Evolutionary conservation across 2,888 invertebrate species (phyloP).

Genomic region (Actias luna): DNA sequence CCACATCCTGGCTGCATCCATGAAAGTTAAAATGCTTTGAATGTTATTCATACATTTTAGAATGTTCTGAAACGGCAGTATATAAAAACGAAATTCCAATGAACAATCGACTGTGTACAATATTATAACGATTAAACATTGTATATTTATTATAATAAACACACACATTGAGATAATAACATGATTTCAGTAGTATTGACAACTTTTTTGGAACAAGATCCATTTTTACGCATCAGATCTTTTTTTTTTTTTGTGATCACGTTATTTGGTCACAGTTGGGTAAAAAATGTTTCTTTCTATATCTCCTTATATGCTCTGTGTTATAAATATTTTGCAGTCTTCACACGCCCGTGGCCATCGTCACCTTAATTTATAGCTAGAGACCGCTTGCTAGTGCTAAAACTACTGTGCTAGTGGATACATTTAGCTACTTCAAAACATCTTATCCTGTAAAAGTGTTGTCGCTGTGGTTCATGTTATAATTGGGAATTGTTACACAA

Average conservation of each 20-base stretch:
- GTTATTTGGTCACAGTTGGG: no score
- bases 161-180: background rate
- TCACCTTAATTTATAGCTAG: conserved; percentile 53
- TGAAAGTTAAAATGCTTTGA: background rate
- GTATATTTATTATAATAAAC: conserved; percentile 37
- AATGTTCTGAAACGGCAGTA: background rate
- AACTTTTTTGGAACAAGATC: background rate
- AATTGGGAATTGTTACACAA: conserved; percentile 22
- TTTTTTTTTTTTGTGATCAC: no score
- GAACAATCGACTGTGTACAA: conserved; percentile 14
- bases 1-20: background rate
- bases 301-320: conserved; percentile 10
- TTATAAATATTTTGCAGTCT: conserved; percentile 65
- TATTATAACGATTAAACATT: conserved; percentile 61
- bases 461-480: conserved; percentile 19
- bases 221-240: background rate
- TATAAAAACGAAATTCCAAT: conserved; percentile 13
- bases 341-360: conserved; percentile 61
- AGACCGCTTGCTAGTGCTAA: conserved; percentile 53
- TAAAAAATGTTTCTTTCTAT: background rate
- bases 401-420: conserved; percentile 56
- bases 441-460: conserved; percentile 52
- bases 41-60: background rate
- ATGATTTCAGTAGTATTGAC: background rate
- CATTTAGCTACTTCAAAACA: conserved; percentile 50